Evolutionary conservation across 37 sponge, comb jelly and placozoan species (phyloP), one percentile per base, ranked within the genome.

Genomic region (Aphrocallistes beatrix): DNA sequence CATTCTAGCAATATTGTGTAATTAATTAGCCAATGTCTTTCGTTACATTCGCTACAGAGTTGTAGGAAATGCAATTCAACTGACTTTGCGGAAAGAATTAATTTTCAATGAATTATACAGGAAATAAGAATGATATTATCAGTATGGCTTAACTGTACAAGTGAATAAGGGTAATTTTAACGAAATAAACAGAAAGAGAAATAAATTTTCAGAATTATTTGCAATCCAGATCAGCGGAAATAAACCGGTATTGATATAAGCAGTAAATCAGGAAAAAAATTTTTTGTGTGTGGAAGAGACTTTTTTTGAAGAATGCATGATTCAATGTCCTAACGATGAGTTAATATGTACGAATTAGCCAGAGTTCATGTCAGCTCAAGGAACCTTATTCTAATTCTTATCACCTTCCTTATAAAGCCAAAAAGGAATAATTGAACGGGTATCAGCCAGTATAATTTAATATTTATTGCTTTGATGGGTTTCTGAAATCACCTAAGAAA

Each of bases 401-500:
- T 30, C 75, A 60, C 75, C n/a, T 60, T 60, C n/a, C 75, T 30
- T 60, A 25, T 25, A 60, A 19, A 60, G 75, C n/a, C 45, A 60
- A 60, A 60, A 30, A 30, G n/a, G n/a, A 30, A 60, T 21, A 47
- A 60, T 60, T 60, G 75, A 28, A 60, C 34, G 10, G 75, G 75
- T 60, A 60, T 60, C 75, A 60, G 75, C n/a, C 75, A 60, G 75
- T 25, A 25, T 25, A 60, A 32, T 60, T 60, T 19, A 25, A 60
- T 60, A 25, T 60, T 60, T 25, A 60, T 60, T 60, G 75, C 28
- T 19, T 60, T 60, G n/a, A 25, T 60, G 75, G 75, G 75, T 60
- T 60, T 60, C 75, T 25, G 75, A 60, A 60, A 60, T 60, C 75
- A 19, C 32, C 75, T 25, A 60, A 60, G 75, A 60, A 60, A 60